Evolutionary conservation across 2,888 invertebrate species (phyloP).

Genomic region (Thysanoteuthis rhombus): DNA sequence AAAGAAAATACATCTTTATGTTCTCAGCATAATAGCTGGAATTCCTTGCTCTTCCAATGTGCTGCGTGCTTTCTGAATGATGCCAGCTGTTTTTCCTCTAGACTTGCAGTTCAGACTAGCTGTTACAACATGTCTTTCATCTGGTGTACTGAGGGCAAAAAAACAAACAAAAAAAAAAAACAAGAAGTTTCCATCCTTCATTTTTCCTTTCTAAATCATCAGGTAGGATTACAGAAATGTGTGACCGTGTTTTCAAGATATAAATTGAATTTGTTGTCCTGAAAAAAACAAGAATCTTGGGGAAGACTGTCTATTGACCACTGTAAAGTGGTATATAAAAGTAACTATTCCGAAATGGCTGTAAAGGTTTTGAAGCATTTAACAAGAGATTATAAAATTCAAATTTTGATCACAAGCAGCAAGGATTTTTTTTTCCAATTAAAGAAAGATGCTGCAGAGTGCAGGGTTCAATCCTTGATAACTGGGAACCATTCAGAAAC

Average conservation of each 20-base stretch:
- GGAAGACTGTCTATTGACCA: no score
- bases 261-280: no score
- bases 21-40: not conserved
- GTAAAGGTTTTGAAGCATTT: not conserved
- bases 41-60: slow-evolving; percentile 12
- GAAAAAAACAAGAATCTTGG: no score
- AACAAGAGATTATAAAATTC: not conserved
- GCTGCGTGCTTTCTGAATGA: not conserved
- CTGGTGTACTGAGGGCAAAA: not conserved
- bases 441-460: no score
- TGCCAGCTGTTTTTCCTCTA: not conserved
- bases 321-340: not conserved
- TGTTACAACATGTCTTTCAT: not conserved
- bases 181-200: no score
- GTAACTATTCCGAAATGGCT: not conserved
- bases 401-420: not conserved
- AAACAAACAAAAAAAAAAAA: not conserved
- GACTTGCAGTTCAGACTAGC: not conserved
- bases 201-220: no score
- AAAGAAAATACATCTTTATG: not conserved
- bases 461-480: not conserved
- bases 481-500: not conserved
- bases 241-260: no score
- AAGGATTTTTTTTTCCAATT: no score
- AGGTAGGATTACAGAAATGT: no score